These are phyloP conservation scores for Zaprionus kolodkinae DNA, from an alignment of 1,140 invertebrate genomes.

Conservation along the genomic window DNA sequence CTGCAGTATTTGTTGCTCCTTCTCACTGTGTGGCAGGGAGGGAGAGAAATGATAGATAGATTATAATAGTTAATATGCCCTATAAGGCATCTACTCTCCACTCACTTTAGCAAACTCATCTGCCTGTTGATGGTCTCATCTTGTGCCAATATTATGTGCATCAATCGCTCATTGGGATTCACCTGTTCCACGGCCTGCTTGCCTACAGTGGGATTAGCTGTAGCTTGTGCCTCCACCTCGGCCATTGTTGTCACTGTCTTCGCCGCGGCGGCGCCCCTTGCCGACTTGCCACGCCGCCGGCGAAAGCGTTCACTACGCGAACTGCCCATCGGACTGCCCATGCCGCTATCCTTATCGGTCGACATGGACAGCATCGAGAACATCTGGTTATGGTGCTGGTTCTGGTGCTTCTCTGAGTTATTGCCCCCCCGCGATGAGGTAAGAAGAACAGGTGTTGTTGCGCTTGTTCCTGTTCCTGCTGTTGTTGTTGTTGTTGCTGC, in stretches of 20 bases:
- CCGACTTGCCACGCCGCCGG: slow-evolving; percentile 62
- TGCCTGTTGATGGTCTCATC: slow-evolving; percentile 92
- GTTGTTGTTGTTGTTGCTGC: neutral
- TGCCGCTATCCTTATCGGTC: slow-evolving; percentile 81
- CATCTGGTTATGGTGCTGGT: slow-evolving; percentile 28
- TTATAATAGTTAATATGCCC: neutral
- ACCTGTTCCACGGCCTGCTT: neutral
- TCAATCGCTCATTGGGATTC: slow-evolving; percentile 87
- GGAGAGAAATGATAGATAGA: neutral
- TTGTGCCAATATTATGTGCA: slow-evolving; percentile 91
- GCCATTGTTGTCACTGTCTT: slow-evolving; percentile 23
- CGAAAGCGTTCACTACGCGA: slow-evolving; percentile 74
- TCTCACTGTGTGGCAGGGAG: slow-evolving; percentile 86
- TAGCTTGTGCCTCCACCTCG: slow-evolving; percentile 17
- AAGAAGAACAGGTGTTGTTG: slow-evolving; percentile 6
- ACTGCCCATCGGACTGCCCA: slow-evolving; percentile 79
- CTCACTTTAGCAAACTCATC: slow-evolving; percentile 87
- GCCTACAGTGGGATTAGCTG: neutral
- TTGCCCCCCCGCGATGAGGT: slow-evolving; percentile 16
- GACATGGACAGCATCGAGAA: slow-evolving; percentile 61
- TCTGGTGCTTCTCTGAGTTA: slow-evolving; percentile 22
- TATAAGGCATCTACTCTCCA: neutral
- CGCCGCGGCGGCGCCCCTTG: slow-evolving; percentile 30
- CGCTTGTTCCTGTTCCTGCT: neutral
- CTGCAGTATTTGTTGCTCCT: slow-evolving; percentile 90